Percentiles rank a stretch among this genome's conserved stretches.
phyloP scores from a whole-genome alignment of 2,113 vertebrate species.

The Leucoraja erinaceus region DNA sequence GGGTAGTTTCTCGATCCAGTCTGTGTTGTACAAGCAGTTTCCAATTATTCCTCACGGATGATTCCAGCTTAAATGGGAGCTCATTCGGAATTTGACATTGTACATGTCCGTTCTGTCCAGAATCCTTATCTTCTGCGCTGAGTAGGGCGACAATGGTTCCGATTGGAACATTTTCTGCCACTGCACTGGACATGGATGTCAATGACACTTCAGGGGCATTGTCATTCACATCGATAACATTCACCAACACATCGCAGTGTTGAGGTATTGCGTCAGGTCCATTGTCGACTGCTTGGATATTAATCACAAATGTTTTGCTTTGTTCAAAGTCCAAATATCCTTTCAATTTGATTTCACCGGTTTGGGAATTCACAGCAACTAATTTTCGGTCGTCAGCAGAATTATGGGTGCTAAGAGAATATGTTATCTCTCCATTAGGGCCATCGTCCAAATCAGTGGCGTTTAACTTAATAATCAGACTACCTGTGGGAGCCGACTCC shows the following conservation, averaged over 20 bases:
- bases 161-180: conserved; percentile 46
- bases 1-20: conserved; percentile 46
- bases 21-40: conserved; percentile 43
- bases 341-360: conserved; percentile 53
- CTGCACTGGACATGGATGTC: conserved; percentile 51
- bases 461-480: conserved; percentile 45
- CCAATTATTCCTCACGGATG: conserved; percentile 50
- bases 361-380: conserved; percentile 46
- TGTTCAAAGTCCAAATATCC: conserved; percentile 50
- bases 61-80: conserved; percentile 48
- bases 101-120: conserved; percentile 46
- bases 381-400: conserved; percentile 43
- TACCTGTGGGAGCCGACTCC: conserved; percentile 45
- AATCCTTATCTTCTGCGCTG: conserved; percentile 51
- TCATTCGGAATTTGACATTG: conserved; percentile 41
- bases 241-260: conserved; percentile 57
- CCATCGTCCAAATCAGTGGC: conserved; percentile 51
- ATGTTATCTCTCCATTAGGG: conserved; percentile 47
- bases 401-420: conserved; percentile 49
- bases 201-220: conserved; percentile 56
- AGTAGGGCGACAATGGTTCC: conserved; percentile 51
- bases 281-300: conserved; percentile 45
- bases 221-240: conserved; percentile 61
- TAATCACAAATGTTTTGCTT: conserved; percentile 44
- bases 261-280: conserved; percentile 42